phyloP scores from a whole-genome alignment of 2,888 invertebrate species.

The Leptopilina myrica region DNA sequence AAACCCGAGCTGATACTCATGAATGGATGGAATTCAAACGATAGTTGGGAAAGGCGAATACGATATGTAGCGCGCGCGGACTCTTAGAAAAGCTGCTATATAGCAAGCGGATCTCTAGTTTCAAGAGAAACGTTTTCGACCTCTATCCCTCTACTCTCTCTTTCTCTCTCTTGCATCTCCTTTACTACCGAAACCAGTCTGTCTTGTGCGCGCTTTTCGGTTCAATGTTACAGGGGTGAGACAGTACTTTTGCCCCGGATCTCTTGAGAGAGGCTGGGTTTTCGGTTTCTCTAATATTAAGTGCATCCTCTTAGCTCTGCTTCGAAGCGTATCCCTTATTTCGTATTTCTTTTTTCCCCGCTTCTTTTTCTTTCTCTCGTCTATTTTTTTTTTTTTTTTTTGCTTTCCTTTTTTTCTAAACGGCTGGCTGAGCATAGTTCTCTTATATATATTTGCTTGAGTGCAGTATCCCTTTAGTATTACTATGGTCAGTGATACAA shows the following conservation, averaged over 20 bases:
- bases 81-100: conserved; percentile 2
- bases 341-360: conserved; percentile 49
- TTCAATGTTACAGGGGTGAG: conserved; percentile 32
- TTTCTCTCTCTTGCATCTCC: too few species aligned
- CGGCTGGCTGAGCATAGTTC: conserved; percentile 40
- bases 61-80: conserved; percentile 1
- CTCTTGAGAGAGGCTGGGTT: conserved; percentile 38
- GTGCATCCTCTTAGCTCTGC: conserved; percentile 44
- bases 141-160: conserved; percentile 20
- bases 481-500: conserved; percentile 37
- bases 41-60: conserved; percentile 18
- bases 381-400: too few species aligned
- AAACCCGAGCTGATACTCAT: conserved; percentile 32
- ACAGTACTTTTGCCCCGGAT: conserved; percentile 20
- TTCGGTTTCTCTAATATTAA: conserved; percentile 55
- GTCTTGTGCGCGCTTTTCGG: neutral
- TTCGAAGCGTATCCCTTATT: conserved; percentile 49
- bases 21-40: conserved; percentile 32
- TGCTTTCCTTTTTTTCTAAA: neutral
- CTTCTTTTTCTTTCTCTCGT: neutral
- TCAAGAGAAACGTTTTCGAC: conserved; percentile 47
- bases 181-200: too few species aligned
- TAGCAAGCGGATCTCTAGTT: conserved; percentile 34
- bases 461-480: neutral
- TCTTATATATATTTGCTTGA: conserved; percentile 34